A percentile compares a stretch with the other conserved stretches of the same genome.
phyloP scores from a whole-genome alignment of 2,797 vertebrate genomes.

The Cynodonichthys magdalenae region DNA sequence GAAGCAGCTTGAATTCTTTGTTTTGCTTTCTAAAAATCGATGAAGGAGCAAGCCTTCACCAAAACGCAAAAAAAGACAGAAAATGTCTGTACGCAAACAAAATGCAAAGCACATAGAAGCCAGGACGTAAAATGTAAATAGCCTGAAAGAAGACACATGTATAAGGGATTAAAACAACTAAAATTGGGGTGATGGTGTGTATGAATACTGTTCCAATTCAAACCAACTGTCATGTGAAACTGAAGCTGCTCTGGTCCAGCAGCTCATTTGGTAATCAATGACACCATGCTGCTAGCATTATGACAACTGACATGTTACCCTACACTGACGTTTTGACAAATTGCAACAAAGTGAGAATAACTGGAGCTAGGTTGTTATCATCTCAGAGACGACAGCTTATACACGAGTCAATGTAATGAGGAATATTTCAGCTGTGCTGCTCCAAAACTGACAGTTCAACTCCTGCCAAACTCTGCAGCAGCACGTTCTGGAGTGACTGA shows the following conservation, averaged over 20 bases:
- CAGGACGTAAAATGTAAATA: conserved; percentile 42
- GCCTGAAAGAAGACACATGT: conserved; percentile 1
- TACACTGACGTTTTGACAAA: conserved; percentile 10
- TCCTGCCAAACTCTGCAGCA: conserved; percentile 19
- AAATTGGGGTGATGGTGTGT: too few relatives aligned
- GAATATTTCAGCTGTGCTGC: conserved; percentile 8
- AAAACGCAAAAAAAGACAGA: background rate
- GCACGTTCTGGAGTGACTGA: background rate
- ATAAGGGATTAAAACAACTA: background rate
- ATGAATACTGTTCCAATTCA: background rate
- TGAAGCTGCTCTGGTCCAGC: too few relatives aligned
- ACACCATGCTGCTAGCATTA: too few relatives aligned
- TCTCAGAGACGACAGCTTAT: conserved; percentile 20
- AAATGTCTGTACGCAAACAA: conserved; percentile 29
- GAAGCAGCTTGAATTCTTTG: conserved; percentile 24
- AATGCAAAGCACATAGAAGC: conserved; percentile 22
- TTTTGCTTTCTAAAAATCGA: conserved; percentile 48
- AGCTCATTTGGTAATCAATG: too few relatives aligned
- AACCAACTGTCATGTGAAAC: too few relatives aligned
- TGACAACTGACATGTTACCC: too few relatives aligned
- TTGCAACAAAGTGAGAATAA: conserved; percentile 6
- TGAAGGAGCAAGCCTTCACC: conserved; percentile 19
- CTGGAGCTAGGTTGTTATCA: conserved; percentile 5
- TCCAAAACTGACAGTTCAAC: conserved; percentile 34
- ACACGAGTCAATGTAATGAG: conserved; percentile 1